Evolutionary conservation across 35 echinoderm and acorn worm genomes (phyloP).

Genomic region (Anneissia japonica): DNA sequence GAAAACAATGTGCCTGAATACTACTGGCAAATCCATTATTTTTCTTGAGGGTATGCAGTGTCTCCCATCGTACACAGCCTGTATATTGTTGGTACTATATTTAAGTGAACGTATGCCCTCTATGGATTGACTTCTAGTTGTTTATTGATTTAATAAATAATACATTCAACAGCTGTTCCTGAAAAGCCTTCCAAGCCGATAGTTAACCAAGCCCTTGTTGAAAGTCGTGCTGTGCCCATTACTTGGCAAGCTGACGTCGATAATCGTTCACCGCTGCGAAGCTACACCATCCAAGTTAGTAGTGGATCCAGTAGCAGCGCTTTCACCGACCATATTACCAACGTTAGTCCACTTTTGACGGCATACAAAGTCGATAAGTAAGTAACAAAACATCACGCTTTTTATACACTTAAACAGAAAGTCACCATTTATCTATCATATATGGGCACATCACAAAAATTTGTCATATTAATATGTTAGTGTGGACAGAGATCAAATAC

Average conservation of each 20-base stretch:
- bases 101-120: neutral
- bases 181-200: conserved; percentile 51
- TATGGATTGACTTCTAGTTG: neutral
- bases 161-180: conserved; percentile 45
- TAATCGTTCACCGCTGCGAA: conserved; percentile 69
- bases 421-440: no score
- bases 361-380: conserved; percentile 67
- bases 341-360: conserved; percentile 28
- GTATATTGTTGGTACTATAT: no score
- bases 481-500: no score
- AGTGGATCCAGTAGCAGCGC: neutral
- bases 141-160: no score
- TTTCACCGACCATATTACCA: conserved; percentile 35
- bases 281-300: conserved; percentile 61
- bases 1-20: neutral
- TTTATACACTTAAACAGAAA: no score
- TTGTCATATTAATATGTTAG: no score
- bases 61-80: neutral
- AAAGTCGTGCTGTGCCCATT: conserved; percentile 59
- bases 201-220: conserved; percentile 43
- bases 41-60: neutral
- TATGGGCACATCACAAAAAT: no score
- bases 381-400: no score
- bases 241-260: conserved; percentile 54
- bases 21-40: neutral